phyloP scores from a whole-genome alignment of 1,140 invertebrate genomes.

The Diabrotica undecimpunctata region DNA sequence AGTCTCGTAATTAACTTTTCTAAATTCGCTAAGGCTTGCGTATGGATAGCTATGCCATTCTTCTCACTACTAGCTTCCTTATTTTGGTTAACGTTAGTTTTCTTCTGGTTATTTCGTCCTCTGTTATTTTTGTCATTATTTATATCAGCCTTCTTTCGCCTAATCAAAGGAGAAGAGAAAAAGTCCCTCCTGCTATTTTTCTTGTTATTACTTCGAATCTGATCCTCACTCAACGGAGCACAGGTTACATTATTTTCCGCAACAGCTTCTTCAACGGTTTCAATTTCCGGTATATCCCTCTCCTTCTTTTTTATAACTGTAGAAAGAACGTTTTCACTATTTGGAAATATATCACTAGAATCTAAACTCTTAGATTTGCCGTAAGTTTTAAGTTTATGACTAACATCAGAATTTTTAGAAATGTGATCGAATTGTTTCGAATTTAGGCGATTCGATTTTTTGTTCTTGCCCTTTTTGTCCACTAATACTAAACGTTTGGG shows the following conservation, averaged over 20 bases:
- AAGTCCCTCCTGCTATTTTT: conserved; percentile 44
- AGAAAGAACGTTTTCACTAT: conserved; percentile 20
- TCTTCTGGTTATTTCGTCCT: conserved; percentile 32
- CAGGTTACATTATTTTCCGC: not conserved
- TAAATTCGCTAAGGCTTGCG: conserved; percentile 54
- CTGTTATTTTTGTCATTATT: conserved; percentile 21
- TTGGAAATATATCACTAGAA: conserved; percentile 66
- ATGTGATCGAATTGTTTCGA: conserved; percentile 35
- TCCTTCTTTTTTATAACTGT: conserved; percentile 32
- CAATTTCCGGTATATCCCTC: conserved; percentile 38
- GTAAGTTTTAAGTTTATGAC: conserved; percentile 65
- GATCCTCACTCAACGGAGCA: not conserved
- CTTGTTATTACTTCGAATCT: conserved; percentile 32
- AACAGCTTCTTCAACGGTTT: conserved; percentile 8
- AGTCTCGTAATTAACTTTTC: conserved; percentile 55
- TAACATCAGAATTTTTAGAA: conserved; percentile 36
- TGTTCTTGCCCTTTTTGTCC: conserved; percentile 57
- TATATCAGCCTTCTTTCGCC: conserved; percentile 42
- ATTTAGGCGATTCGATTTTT: conserved; percentile 44
- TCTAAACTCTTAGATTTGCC: conserved; percentile 81
- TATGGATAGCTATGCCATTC: conserved; percentile 49
- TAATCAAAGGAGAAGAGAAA: conserved; percentile 45
- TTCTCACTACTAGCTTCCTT: conserved; percentile 17
- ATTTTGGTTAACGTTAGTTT: conserved; percentile 18
- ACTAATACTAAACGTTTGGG: conserved; percentile 72